Evolutionary conservation across 2,888 invertebrate species (phyloP).

Genomic region (Tribolium freemani): DNA sequence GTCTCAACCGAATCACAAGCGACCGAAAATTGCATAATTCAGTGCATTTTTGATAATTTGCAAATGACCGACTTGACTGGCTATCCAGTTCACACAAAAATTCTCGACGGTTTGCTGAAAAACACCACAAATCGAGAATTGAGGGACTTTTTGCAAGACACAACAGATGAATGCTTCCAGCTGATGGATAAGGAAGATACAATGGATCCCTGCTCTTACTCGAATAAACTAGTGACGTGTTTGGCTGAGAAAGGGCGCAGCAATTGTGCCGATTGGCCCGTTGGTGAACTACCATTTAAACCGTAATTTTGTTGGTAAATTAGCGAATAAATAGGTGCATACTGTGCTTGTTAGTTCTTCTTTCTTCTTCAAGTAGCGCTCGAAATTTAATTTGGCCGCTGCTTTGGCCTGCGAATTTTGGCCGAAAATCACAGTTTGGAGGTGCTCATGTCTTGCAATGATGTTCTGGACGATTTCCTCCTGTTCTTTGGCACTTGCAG

Average conservation of each 20-base stretch:
- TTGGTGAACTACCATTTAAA: constrained; percentile 67
- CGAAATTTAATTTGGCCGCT: constrained; percentile 46
- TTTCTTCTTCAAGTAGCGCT: constrained; percentile 58
- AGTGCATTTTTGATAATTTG: constrained; percentile 74
- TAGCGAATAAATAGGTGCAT: constrained; percentile 50
- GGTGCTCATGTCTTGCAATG: constrained; percentile 1
- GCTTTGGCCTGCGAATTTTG: constrained; percentile 48
- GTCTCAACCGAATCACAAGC: not conserved
- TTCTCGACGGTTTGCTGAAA: constrained; percentile 74
- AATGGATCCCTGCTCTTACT: constrained; percentile 76
- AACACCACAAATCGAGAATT: constrained; percentile 76
- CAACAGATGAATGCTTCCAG: constrained; percentile 80
- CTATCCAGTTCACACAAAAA: constrained; percentile 76
- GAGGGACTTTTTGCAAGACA: constrained; percentile 78
- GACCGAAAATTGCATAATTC: constrained; percentile 5
- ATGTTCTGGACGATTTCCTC: constrained; percentile 66
- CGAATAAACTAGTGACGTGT: constrained; percentile 76
- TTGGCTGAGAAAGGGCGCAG: constrained; percentile 79
- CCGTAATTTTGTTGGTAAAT: constrained; percentile 11
- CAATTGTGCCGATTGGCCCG: constrained; percentile 83
- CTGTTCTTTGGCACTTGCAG: constrained; percentile 72
- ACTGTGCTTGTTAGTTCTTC: constrained; percentile 71
- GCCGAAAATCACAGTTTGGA: constrained; percentile 57
- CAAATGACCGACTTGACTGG: constrained; percentile 76
- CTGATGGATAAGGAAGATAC: constrained; percentile 53